Base-by-base conservation (phyloP, 2,113 vertebrate genomes). In the Siniperca knerii region DNA sequence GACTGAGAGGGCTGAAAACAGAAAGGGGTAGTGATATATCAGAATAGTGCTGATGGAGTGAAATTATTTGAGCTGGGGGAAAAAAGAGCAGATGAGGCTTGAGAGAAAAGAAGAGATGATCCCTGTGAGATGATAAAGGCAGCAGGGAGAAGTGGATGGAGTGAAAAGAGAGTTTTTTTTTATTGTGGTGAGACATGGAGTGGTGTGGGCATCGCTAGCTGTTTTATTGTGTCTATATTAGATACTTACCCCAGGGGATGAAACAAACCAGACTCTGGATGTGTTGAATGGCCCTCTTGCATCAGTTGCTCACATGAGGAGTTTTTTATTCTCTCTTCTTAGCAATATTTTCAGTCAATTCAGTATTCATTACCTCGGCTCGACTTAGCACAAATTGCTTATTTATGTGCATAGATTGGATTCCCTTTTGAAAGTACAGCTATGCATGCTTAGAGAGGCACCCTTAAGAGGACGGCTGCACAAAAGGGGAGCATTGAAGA, bases 191-290 rank as follows among this genome's bases (percentile, higher is more conserved):
- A 69, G 37, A 75, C 44, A 68, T 48, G 77, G 75, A 74, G 73
- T 57, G 75, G 13, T 84, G 81, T 60, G 69, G 77, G 62, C 68
- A 67, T 62, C 23, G 65, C 75, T 82, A 78, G 25, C 11, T 48
- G 57, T 82, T 82, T 84, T 80, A 75, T 91, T 84, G 68, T 86
- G 86, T 87, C 81, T 85, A 20, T 82, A 82, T 83, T 75, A 23
- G 66, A 75, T 71, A 52, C 20, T 60, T 37, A 60, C 69, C 65
- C 48, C 35, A 18, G 80, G 75, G 64, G 33, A 64, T 87, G 57
- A 85, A 74, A 73, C 35, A 83, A 69, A 71, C 60, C 64, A 52
- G 33, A 25, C 60, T 88, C 52, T 67, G 75, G 21, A 66, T 68
- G 62, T 79, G 82, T 66, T 54, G 25, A 73, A 69, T 2, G 13